Conservation (phyloP, 2,888 invertebrate genomes). For the Idaea dimidiata region DNA sequence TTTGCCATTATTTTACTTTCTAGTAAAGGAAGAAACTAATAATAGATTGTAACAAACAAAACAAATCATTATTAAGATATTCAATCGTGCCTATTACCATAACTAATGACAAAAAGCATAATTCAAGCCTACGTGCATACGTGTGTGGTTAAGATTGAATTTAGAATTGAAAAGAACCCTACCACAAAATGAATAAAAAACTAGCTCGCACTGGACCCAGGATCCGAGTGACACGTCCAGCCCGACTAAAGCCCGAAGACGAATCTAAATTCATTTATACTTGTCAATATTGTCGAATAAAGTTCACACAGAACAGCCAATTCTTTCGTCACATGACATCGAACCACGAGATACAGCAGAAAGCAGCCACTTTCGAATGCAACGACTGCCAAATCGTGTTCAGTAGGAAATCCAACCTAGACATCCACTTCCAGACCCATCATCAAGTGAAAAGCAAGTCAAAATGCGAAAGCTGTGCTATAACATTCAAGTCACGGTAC, state of each 20-base stretch:
- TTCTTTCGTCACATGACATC: conserved; percentile 74
- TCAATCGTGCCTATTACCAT: too few relatives aligned
- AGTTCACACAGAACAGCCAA: conserved; percentile 70
- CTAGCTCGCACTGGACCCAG: conserved; percentile 60
- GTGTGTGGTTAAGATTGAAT: conserved; percentile 29
- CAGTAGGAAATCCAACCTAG: conserved; percentile 57
- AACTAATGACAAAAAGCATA: too few relatives aligned
- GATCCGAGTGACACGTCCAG: conserved; percentile 63
- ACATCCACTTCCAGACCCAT: conserved; percentile 62
- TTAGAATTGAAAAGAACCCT: conserved; percentile 15
- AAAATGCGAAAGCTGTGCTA: conserved; percentile 64
- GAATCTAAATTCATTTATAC: conserved; percentile 63
- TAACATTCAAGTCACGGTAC: conserved; percentile 71
- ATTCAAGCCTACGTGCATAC: conserved; percentile 34
- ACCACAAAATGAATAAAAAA: conserved; percentile 69
- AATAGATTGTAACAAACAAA: too few relatives aligned
- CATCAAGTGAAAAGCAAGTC: conserved; percentile 66
- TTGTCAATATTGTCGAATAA: conserved; percentile 67
- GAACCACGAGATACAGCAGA: conserved; percentile 64
- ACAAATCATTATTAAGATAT: too few relatives aligned
- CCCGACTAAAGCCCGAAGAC: conserved; percentile 46
- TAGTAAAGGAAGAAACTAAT: too few relatives aligned
- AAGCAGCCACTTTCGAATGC: conserved; percentile 62
- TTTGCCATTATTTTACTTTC: too few relatives aligned
- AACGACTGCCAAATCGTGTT: conserved; percentile 70